Conservation (phyloP, 2,797 vertebrate species). For the Acanthurus lineatus region DNA sequence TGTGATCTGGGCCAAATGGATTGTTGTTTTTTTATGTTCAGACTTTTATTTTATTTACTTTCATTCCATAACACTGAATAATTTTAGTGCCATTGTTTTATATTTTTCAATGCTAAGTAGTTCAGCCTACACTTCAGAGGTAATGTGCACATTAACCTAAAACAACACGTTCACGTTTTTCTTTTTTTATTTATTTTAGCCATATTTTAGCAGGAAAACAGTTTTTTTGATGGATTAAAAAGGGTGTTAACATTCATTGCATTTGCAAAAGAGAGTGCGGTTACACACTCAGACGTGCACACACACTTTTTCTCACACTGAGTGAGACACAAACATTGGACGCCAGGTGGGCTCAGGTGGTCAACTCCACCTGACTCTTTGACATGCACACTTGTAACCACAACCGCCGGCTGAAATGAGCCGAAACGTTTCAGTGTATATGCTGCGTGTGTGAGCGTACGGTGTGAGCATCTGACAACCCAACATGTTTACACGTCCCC, state of each 20-base stretch:
- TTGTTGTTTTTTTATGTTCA: constrained; percentile 11
- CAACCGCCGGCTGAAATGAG: background rate
- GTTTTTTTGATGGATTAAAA: constrained; percentile 2
- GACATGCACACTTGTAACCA: constrained; percentile 17
- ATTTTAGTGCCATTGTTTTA: constrained; percentile 24
- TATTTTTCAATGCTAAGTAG: constrained; percentile 2
- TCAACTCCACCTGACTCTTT: constrained; percentile 19
- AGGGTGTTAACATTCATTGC: background rate
- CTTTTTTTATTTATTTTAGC: background rate
- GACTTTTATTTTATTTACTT: constrained; percentile 37
- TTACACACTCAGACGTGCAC: background rate
- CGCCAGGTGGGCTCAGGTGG: constrained; percentile 40
- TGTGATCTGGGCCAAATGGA: constrained; percentile 39
- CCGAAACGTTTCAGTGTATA: background rate
- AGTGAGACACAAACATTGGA: constrained; percentile 7
- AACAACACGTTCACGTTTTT: background rate
- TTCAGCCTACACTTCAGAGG: constrained; percentile 2
- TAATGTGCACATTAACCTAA: constrained; percentile 9
- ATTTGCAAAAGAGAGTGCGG: background rate
- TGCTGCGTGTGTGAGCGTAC: constrained; percentile 4
- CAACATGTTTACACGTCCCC: constrained; percentile 37
- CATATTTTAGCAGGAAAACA: too few species aligned
- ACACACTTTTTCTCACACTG: background rate
- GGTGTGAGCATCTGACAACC: constrained; percentile 17
- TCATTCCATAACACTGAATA: constrained; percentile 8